Conservation (phyloP, 2,888 invertebrate genomes). For the Hirtodrosophila duncani region DNA sequence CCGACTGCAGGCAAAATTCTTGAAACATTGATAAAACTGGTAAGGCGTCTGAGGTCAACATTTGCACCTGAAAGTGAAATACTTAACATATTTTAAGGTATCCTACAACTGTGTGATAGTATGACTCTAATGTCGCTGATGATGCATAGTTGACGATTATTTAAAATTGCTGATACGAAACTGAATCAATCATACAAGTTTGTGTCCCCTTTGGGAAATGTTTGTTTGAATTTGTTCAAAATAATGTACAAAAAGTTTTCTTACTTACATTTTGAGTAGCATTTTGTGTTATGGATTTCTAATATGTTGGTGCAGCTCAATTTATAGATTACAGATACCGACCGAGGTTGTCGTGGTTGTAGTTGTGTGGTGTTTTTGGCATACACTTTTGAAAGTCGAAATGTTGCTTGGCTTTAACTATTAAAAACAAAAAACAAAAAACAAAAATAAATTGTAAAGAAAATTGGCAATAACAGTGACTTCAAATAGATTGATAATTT, state of each 20-base stretch:
- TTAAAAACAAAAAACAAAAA: slow-evolving; percentile 13
- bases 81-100: too few relatives aligned
- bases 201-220: too few relatives aligned
- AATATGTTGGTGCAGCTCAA: slow-evolving; percentile 17
- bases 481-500: slow-evolving; percentile 1
- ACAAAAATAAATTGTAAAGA: slow-evolving; percentile 13
- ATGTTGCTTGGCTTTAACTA: slow-evolving; percentile 32
- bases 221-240: not conserved
- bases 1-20: too few relatives aligned
- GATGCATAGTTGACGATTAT: too few relatives aligned
- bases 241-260: not conserved
- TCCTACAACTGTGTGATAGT: too few relatives aligned
- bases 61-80: too few relatives aligned
- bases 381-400: slow-evolving; percentile 64
- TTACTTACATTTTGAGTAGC: slow-evolving; percentile 65
- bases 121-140: too few relatives aligned
- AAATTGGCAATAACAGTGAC: slow-evolving; percentile 4
- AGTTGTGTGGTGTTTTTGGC: slow-evolving; percentile 24
- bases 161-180: too few relatives aligned
- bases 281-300: slow-evolving; percentile 31
- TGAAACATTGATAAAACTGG: too few relatives aligned
- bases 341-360: slow-evolving; percentile 16
- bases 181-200: too few relatives aligned
- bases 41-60: too few relatives aligned
- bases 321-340: slow-evolving; percentile 14